A percentile compares a stretch with the other conserved stretches of the same genome.
Conservation (phyloP, 1,140 invertebrate species). For the Drosophila nikananu region DNA sequence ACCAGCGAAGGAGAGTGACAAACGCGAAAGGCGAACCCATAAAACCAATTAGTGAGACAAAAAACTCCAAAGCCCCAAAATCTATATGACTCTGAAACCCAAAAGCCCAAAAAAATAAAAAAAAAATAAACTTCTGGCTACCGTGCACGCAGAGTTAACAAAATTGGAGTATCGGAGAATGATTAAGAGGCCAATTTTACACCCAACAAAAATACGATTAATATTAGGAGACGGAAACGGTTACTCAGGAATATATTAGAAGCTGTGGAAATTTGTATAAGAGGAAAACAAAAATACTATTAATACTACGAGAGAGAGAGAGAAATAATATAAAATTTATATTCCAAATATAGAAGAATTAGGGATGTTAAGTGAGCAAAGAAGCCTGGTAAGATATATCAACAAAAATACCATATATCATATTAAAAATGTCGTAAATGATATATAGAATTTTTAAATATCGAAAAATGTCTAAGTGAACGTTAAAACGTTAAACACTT, state of each 20-base stretch:
- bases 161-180: constrained; percentile 37
- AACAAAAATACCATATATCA: too few species aligned
- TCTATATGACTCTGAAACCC: constrained; percentile 1
- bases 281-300: neutral
- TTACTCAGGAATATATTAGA: too few species aligned
- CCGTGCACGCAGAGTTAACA: constrained; percentile 38
- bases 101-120: constrained; percentile 9
- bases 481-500: too few species aligned
- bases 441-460: too few species aligned
- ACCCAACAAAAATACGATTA: constrained; percentile 6
- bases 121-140: constrained; percentile 32
- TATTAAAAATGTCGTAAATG: too few species aligned
- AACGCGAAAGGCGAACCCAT: constrained; percentile 36
- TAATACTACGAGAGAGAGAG: too few species aligned
- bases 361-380: too few species aligned
- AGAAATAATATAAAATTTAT: neutral
- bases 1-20: constrained; percentile 37
- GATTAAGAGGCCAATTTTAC: constrained; percentile 23
- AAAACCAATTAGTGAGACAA: constrained; percentile 60
- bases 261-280: too few species aligned
- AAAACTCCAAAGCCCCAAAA: constrained; percentile 9
- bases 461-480: too few species aligned
- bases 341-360: neutral
- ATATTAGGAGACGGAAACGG: neutral
- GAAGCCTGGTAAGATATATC: too few species aligned